A percentile compares a stretch with the other conserved stretches of the same genome.
phyloP scores from a whole-genome alignment of 2,797 vertebrate genomes.

The Amphiprion clarkii region DNA sequence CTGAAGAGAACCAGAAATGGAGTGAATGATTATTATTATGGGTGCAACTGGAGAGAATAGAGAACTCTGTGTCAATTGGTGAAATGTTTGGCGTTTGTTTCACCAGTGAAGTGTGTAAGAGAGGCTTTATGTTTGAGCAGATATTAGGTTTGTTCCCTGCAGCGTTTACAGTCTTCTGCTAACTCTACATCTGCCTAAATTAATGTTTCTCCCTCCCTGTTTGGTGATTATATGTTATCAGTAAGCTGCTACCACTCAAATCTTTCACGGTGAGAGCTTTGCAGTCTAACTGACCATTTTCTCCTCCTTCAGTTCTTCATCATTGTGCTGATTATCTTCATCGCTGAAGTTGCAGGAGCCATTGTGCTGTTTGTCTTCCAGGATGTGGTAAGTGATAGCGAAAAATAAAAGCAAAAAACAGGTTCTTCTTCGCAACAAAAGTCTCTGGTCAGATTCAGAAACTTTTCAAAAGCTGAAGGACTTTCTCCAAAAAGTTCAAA shows the following conservation, averaged over 20 bases:
- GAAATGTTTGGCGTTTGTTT: neutral
- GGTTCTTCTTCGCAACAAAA: neutral
- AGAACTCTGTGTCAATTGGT: neutral
- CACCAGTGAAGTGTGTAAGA: neutral
- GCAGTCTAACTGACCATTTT: neutral
- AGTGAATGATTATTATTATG: neutral
- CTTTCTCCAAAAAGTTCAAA: neutral
- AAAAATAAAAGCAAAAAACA: neutral
- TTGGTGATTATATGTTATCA: neutral
- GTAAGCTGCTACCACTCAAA: neutral
- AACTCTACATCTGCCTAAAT: neutral
- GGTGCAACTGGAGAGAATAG: neutral
- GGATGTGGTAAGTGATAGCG: conserved; percentile 78
- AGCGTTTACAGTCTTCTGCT: neutral
- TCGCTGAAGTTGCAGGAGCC: conserved; percentile 82
- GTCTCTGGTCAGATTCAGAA: neutral
- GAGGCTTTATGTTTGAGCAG: neutral
- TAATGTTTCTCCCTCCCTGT: neutral
- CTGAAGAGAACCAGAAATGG: neutral
- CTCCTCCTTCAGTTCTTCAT: conserved; percentile 83
- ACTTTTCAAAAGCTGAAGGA: neutral
- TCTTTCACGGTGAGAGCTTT: neutral
- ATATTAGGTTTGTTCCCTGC: neutral
- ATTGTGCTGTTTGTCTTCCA: conserved; percentile 83
- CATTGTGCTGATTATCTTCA: conserved; percentile 86